These are phyloP conservation scores for Tenualosa ilisha DNA, from an alignment of 2,797 vertebrate species.

Conservation along the genomic window DNA sequence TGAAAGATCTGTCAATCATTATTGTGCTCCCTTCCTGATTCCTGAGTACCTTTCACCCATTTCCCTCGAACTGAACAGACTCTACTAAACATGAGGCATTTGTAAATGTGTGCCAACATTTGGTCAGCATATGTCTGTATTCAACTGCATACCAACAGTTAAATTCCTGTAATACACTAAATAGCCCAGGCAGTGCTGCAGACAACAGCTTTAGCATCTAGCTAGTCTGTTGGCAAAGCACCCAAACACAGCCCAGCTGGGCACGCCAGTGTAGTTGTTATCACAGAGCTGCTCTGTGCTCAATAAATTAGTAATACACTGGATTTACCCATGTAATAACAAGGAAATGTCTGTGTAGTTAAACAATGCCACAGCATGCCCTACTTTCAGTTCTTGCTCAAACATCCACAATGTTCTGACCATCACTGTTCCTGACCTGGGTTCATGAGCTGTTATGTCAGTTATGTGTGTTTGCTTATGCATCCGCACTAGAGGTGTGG, in stretches of 20 bases:
- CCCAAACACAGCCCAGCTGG: neutral
- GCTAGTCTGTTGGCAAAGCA: neutral
- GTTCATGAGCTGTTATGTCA: neutral
- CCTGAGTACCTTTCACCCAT: slow-evolving; percentile 64
- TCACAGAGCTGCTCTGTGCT: neutral
- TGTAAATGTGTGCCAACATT: slow-evolving; percentile 1
- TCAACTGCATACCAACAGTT: neutral
- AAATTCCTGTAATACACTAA: neutral
- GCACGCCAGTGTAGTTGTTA: neutral
- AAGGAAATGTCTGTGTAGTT: neutral
- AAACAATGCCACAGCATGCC: neutral
- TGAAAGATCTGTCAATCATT: slow-evolving; percentile 66
- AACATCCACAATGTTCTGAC: neutral
- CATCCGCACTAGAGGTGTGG: neutral
- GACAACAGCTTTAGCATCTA: neutral
- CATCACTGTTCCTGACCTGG: neutral
- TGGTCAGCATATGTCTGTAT: slow-evolving; percentile 8
- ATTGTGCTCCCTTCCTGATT: slow-evolving; percentile 15
- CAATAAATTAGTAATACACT: too few relatives aligned
- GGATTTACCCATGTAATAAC: too few relatives aligned
- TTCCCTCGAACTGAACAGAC: slow-evolving; percentile 37
- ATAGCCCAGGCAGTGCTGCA: neutral
- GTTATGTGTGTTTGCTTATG: neutral
- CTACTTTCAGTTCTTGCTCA: slow-evolving; percentile 10
- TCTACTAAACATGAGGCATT: neutral